Evolutionary conservation across 2,113 vertebrate species (phyloP).

Genomic region (Nesogale talazaci): DNA sequence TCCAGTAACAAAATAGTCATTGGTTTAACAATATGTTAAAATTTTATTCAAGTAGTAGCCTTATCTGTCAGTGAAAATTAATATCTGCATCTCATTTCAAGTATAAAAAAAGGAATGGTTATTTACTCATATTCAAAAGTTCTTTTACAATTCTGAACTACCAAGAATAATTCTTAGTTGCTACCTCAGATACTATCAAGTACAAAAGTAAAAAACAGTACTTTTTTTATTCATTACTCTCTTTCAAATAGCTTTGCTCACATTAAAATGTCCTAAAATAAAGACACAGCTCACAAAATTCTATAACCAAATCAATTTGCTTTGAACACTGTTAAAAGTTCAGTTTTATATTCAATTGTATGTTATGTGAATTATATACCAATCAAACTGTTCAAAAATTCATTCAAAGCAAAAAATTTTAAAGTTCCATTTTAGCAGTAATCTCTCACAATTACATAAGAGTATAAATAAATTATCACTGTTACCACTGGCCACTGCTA

Average conservation of each 20-base stretch:
- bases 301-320: not conserved
- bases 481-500: not conserved
- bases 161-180: not conserved
- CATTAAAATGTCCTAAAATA: not conserved
- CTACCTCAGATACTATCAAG: conserved; percentile 3
- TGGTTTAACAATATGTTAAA: not conserved
- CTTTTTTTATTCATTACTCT: not conserved
- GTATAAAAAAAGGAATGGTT: not conserved
- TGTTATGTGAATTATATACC: too few species aligned
- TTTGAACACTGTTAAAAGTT: not conserved
- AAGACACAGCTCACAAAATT: not conserved
- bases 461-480: not conserved
- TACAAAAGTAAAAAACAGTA: conserved; percentile 12
- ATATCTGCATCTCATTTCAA: not conserved
- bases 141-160: conserved; percentile 23
- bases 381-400: too few species aligned
- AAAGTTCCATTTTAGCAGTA: not conserved
- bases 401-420: too few species aligned
- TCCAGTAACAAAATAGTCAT: not conserved
- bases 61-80: conserved; percentile 23
- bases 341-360: too few species aligned
- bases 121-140: not conserved
- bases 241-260: not conserved
- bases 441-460: not conserved
- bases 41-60: not conserved